Evolutionary conservation across 2,888 invertebrate genomes (phyloP).

Genomic region (Ennomos fuscantarius): DNA sequence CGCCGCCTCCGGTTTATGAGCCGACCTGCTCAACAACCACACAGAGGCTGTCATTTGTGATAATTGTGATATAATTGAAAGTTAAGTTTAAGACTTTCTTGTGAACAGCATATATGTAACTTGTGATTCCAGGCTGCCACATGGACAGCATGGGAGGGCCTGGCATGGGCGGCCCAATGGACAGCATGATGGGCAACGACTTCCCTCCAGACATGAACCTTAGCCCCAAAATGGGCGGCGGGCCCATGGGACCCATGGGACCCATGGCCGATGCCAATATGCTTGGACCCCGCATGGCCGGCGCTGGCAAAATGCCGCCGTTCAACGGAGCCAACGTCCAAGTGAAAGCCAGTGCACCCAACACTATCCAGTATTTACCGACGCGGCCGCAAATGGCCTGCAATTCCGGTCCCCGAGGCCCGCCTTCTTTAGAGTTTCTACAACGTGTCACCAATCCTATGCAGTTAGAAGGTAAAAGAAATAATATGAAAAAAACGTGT

Average conservation of each 20-base stretch:
- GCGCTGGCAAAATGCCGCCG: slow-evolving; percentile 83
- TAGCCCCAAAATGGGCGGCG: slow-evolving; percentile 88
- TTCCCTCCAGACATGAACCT: slow-evolving; percentile 84
- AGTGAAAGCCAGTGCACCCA: slow-evolving; percentile 98
- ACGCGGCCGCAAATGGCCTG: slow-evolving; percentile 94
- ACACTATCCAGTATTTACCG: slow-evolving; percentile 99
- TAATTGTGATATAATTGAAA: no score
- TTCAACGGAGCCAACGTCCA: slow-evolving; percentile 91
- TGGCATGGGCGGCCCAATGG: slow-evolving; percentile 82
- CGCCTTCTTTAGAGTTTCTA: slow-evolving; percentile 95
- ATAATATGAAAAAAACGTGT: no score
- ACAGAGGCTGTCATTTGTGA: no score
- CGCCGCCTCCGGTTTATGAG: no score
- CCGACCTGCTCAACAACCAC: no score
- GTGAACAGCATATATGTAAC: no score
- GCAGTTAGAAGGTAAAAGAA: slow-evolving; percentile 85
- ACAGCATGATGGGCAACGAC: slow-evolving; percentile 83
- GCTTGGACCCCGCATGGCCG: slow-evolving; percentile 88
- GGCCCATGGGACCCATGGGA: slow-evolving; percentile 82
- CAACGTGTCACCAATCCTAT: slow-evolving; percentile 95
- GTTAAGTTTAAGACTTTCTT: no score
- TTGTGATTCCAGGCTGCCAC: slow-evolving; percentile 68
- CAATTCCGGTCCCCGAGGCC: slow-evolving; percentile 89
- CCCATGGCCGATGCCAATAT: slow-evolving; percentile 66
- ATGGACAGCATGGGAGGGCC: slow-evolving; percentile 82